These are phyloP conservation scores for Burhinus bistriatus DNA, from an alignment of 2,113 vertebrate species.

Conservation along the genomic window DNA sequence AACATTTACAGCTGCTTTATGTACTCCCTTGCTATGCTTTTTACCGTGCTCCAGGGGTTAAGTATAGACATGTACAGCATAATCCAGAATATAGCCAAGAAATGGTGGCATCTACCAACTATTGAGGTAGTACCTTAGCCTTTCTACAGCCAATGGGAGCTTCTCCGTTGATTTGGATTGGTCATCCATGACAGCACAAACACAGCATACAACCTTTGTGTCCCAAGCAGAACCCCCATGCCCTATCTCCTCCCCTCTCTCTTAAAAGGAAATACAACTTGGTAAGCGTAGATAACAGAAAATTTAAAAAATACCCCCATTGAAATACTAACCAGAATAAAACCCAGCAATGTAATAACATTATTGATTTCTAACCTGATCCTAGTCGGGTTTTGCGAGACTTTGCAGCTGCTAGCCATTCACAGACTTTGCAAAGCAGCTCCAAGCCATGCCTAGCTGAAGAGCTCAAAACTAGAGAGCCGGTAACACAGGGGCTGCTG, in stretches of 20 bases:
- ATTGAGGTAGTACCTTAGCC: neutral
- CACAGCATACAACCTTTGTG: neutral
- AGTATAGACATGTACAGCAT: neutral
- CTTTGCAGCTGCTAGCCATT: constrained; percentile 12
- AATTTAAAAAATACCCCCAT: neutral
- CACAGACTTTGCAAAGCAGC: constrained; percentile 37
- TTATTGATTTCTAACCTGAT: constrained; percentile 17
- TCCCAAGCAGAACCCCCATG: neutral
- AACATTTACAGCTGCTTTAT: neutral
- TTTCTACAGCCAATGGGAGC: neutral
- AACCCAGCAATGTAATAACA: neutral
- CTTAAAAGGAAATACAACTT: neutral
- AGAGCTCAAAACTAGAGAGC: constrained; percentile 32
- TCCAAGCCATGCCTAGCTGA: neutral
- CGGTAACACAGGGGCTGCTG: constrained; percentile 53
- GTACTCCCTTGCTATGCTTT: neutral
- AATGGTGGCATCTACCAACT: neutral
- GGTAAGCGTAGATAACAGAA: neutral
- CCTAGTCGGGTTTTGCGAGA: constrained; percentile 37
- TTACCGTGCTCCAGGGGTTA: neutral
- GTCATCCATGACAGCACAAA: neutral
- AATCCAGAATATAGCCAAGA: neutral
- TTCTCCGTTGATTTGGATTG: neutral
- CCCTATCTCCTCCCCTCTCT: neutral
- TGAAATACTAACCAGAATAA: neutral